Base-by-base conservation (phyloP, 2,888 invertebrate genomes). In the Tenthredo notha region DNA sequence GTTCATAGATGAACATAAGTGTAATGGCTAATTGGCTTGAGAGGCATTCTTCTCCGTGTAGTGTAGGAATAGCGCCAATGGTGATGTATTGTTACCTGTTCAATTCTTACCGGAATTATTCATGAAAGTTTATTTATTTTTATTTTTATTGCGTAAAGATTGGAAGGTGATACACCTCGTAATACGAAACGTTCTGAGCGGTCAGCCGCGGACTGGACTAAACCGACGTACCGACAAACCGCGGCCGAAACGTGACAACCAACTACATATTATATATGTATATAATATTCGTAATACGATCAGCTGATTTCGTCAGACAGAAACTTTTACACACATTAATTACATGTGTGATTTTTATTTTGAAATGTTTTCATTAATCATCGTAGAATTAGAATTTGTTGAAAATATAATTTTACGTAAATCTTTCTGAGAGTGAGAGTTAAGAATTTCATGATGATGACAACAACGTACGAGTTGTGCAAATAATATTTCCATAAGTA, bases 191-290 rank as follows among this genome's bases (percentile, higher is more conserved):
- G 40, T 61, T 58, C 50, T 40, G 25, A 61, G 61, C 40, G 58
- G 58, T 80, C 80, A 58, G 80, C 80, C 21, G 10, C 67, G 50
- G 47, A 83, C 65, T 67, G 33, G 82, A 67, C 67, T 25, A 9
- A 43, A 29, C 54, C 37, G 65, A 21, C 83, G 47, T 61, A 47
- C 47, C 54, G 40, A 83, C n/a, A 67, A 65, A 83, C 83, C 67
- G n/a, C 83, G 80, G 80, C 61, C 50, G 80, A 80, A 80, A 80
- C 80, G 58, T 21, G 80, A 80, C 80, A 80, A 61, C 80, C 61
- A 25, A 61, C 37, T 6, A 61, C 47, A 47, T 47, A 3, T 12
- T 43, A 43, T 43, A 40, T 40, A 40, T 10, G 9, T 40, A 18
- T 72, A 40, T 40, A 15, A n/a, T 72, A 72, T 80, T 80, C 58